Evolutionary conservation across 1,140 invertebrate genomes (phyloP).

Genomic region (Platorchestia sp.): DNA sequence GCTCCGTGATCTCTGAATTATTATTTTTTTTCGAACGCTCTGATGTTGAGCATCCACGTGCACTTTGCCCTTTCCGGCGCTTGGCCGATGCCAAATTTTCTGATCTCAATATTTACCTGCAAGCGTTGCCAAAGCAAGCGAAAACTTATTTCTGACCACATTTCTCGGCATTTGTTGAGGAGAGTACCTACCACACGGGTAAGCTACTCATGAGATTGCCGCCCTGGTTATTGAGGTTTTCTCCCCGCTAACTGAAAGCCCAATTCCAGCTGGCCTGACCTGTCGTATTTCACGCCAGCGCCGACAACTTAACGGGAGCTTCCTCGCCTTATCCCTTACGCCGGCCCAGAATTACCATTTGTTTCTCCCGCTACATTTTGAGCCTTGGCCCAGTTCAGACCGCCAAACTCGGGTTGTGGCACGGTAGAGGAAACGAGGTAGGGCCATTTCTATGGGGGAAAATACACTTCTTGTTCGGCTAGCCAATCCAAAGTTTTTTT

Average conservation of each 20-base stretch:
- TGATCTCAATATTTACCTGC: not conserved
- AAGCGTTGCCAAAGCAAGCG: not conserved
- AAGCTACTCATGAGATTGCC: not conserved
- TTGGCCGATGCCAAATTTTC: not conserved
- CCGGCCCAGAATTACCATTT: slow-evolving; percentile 29
- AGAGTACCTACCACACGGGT: not conserved
- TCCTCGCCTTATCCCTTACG: slow-evolving; percentile 26
- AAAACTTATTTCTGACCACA: not conserved
- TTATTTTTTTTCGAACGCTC: not conserved
- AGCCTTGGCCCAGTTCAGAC: not conserved
- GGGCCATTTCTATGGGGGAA: no score
- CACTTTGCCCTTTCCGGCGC: not conserved
- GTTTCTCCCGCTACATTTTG: not conserved
- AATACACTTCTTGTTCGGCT: no score
- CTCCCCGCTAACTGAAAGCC: not conserved
- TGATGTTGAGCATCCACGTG: not conserved
- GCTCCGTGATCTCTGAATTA: not conserved
- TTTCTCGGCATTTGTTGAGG: not conserved
- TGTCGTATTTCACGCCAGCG: slow-evolving; percentile 8
- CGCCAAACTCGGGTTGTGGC: not conserved
- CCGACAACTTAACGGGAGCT: slow-evolving; percentile 37
- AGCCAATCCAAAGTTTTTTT: no score
- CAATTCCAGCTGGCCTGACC: not conserved
- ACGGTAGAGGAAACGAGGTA: no score
- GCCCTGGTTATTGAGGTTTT: not conserved